Evolutionary conservation across 2,797 vertebrate genomes (phyloP).

Genomic region (Siniperca scherzeri): DNA sequence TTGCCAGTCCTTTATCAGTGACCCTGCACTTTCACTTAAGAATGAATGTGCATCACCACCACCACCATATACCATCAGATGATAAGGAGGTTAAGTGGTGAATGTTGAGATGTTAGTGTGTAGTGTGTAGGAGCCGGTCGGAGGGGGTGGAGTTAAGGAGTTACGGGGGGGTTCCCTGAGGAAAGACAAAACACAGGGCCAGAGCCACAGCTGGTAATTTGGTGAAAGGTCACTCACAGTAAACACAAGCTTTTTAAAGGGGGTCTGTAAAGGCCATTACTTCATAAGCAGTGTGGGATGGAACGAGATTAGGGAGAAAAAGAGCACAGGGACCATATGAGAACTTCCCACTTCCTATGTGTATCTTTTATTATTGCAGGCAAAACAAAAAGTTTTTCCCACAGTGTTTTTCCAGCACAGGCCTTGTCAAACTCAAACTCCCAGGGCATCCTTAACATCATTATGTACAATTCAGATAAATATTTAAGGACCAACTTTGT

Average conservation of each 20-base stretch:
- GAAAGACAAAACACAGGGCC: conserved; percentile 83
- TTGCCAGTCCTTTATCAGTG: conserved; percentile 57
- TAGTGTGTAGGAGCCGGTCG: conserved; percentile 33
- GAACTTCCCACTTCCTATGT: conserved; percentile 83
- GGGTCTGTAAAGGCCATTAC: conserved; percentile 86
- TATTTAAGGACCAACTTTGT: conserved; percentile 16
- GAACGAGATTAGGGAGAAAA: conserved; percentile 70
- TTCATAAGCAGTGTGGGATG: conserved; percentile 76
- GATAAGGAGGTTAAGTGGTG: conserved; percentile 54
- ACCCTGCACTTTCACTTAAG: conserved; percentile 57
- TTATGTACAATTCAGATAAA: conserved; percentile 29
- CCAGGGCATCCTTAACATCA: conserved; percentile 40
- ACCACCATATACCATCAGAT: conserved; percentile 14
- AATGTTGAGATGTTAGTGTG: conserved; percentile 55
- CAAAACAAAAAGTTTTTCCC: conserved; percentile 78
- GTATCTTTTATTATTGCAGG: conserved; percentile 69
- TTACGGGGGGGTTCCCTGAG: conserved; percentile 60
- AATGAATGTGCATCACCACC: conserved; percentile 47
- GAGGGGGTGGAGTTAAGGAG: conserved; percentile 41
- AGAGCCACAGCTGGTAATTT: conserved; percentile 87
- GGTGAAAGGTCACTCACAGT: conserved; percentile 85
- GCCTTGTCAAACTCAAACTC: conserved; percentile 46
- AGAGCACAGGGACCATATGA: conserved; percentile 66
- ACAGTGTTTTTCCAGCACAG: conserved; percentile 55
- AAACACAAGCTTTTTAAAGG: conserved; percentile 84